These are phyloP conservation scores for Sminthopsis crassicaudata DNA, from an alignment of 2,113 vertebrate genomes.

Conservation along the genomic window DNA sequence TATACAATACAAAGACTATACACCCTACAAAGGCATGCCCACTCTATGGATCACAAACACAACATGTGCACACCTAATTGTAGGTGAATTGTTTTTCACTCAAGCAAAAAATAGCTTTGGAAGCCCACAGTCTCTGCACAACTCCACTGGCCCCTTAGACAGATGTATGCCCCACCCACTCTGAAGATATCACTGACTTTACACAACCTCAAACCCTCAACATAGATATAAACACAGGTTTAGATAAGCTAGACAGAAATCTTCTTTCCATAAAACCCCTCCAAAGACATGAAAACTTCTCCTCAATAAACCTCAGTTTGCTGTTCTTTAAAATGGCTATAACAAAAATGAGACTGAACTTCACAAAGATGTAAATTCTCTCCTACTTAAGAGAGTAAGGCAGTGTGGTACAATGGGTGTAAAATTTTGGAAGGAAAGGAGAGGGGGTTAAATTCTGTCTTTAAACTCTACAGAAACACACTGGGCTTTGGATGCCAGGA, in stretches of 20 bases:
- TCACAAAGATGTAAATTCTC: neutral
- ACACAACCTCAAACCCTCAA: neutral
- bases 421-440: neutral
- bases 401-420: neutral
- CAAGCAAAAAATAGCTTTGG: neutral
- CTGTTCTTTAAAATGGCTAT: neutral
- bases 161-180: neutral
- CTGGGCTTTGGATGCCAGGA: neutral
- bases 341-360: neutral
- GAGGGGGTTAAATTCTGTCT: neutral
- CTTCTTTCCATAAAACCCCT: neutral
- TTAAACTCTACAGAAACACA: neutral
- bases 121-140: neutral
- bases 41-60: neutral
- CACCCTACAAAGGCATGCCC: neutral
- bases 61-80: neutral
- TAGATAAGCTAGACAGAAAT: neutral
- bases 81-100: neutral
- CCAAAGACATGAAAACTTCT: neutral
- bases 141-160: neutral
- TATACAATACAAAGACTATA: neutral
- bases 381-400: neutral
- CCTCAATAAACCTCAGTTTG: neutral
- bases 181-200: neutral
- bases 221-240: neutral